Evolutionary conservation across 2,888 invertebrate genomes (phyloP), one percentile per base, ranked within the genome.

Genomic region (Agrypnus murinus): DNA sequence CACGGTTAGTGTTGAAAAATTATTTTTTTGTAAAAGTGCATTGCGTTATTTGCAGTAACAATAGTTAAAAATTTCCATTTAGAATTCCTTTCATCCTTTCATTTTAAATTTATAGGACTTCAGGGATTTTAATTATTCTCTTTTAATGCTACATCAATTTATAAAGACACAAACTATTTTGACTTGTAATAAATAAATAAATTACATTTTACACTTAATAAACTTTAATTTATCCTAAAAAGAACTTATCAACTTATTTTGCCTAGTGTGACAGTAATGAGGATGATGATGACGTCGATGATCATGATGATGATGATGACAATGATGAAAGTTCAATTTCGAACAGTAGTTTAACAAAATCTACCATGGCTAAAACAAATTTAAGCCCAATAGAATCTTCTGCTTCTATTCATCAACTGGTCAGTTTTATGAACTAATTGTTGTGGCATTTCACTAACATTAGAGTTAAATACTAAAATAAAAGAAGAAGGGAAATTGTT

Each of bases 1-100:
- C 78, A 87, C 87, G 79, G 90, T 90, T 84, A 87, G 89, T 86
- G 76, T 75, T n/a, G n/a, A n/a, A n/a, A n/a, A n/a, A n/a, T n/a
- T n/a, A n/a, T n/a, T n/a, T n/a, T n/a, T n/a, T 65, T 36, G 36
- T 40, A 25, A 40, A n/a, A n/a, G n/a, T n/a, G n/a, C n/a, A n/a
- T n/a, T n/a, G n/a, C n/a, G n/a, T n/a, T n/a, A n/a, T n/a, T n/a
- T n/a, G n/a, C n/a, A n/a, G n/a, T n/a, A n/a, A n/a, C n/a, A n/a
- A n/a, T n/a, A n/a, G n/a, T n/a, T n/a, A n/a, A n/a, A n/a, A n/a
- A n/a, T n/a, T n/a, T n/a, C n/a, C n/a, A n/a, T n/a, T n/a, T n/a
- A n/a, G n/a, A n/a, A n/a, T n/a, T n/a, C n/a, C n/a, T n/a, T n/a
- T n/a, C n/a, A n/a, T n/a, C n/a, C n/a, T n/a, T n/a, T n/a, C n/a